Base-by-base conservation (phyloP, 2,797 vertebrate species). In the Sebastes cheni region DNA sequence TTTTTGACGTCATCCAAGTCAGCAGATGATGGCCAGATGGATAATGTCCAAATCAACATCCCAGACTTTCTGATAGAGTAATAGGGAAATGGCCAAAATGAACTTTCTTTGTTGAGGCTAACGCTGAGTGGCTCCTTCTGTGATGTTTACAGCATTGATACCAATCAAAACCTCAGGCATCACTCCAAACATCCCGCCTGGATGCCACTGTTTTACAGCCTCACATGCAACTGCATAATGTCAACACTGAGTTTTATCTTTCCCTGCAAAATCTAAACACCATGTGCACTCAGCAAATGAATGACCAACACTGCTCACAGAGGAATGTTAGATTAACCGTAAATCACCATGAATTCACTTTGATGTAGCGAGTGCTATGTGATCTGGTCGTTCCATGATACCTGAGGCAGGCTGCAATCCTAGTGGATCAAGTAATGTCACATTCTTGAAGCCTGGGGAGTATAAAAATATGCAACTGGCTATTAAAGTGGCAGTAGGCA, bases 1-100 rank as follows among this genome's bases (percentile, higher is more conserved):
- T 83, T 88, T 52, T 85, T 93, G 93, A 93, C 93, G 93, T 94
- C 93, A 93, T 61, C 32, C 32, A 69, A 76, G 81, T 90, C 60
- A 91, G 71, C 86, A 86, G 84, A 87, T 88, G 79, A 90, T 85
- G 85, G 81, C 72, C 72, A 72, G 50, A 86, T 88, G 89, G 91
- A 92, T 86, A 75, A 83, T 70, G 73, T 88, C 83, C 85, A 86
- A 84, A 86, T 89, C 86, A 52, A 79, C 81, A 80, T 84, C 66
- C 50, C 65, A 36, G 75, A 54, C 77, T 60, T 62, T 84, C 68
- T 79, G 78, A 89, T 81, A 80, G 61, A 69, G 67, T 58, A 75
- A 83, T 84, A 79, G 87, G 89, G 92, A 89, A 91, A 91, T 68
- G 72, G 65, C 55, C 70, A 55, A 85, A 77, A 79, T 79, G 58